phyloP scores from a whole-genome alignment of 2,113 vertebrate genomes.

The Perca schrenkii region DNA sequence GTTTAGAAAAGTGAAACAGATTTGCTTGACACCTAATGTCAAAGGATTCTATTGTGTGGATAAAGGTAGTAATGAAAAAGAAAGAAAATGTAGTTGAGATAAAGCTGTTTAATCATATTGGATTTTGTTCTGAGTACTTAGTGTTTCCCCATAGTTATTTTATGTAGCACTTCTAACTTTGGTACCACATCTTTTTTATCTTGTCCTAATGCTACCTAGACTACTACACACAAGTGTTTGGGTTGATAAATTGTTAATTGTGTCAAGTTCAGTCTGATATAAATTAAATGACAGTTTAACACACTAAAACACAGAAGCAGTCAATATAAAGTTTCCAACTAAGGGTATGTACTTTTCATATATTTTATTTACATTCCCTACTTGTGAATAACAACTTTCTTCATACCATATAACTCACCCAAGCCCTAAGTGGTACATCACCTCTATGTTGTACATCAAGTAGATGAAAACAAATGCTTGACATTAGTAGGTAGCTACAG shows the following conservation, averaged over 20 bases:
- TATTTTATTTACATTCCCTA: background rate
- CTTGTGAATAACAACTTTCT: background rate
- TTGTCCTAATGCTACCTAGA: too few relatives aligned
- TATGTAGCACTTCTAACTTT: background rate
- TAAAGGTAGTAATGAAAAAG: background rate
- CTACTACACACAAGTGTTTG: background rate
- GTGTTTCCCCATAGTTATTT: background rate
- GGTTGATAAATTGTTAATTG: background rate
- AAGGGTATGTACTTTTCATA: background rate
- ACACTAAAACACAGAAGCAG: background rate
- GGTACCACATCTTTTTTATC: background rate
- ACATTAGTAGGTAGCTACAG: background rate
- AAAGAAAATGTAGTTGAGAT: background rate
- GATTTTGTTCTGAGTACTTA: background rate
- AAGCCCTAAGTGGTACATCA: background rate
- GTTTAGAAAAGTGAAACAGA: slow-evolving; percentile 36
- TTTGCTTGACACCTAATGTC: slow-evolving; percentile 25
- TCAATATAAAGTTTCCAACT: background rate
- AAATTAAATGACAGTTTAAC: background rate
- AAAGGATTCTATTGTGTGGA: background rate
- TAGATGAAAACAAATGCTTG: background rate
- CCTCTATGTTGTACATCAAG: background rate
- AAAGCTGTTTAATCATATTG: background rate
- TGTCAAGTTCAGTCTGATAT: background rate
- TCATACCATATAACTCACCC: background rate